Conservation (phyloP, 2,888 invertebrate species). For the Chrysina gloriosa region DNA sequence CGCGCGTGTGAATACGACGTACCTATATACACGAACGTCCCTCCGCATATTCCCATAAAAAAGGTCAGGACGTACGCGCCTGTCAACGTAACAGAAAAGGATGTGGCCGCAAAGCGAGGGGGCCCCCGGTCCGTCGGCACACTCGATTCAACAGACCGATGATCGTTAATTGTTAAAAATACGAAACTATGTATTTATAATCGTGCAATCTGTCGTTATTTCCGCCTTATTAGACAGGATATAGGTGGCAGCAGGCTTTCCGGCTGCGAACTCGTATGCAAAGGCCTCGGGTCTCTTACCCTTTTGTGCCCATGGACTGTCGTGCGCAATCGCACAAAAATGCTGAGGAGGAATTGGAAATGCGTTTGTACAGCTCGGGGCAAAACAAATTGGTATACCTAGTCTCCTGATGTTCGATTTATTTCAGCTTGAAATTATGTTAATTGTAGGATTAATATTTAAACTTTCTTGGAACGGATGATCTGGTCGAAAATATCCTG, state of each 20-base stretch:
- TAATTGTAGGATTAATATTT: no score
- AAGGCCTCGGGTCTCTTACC: constrained; percentile 29
- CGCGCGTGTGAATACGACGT: no score
- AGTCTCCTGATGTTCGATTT: no score
- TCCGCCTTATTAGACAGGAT: constrained; percentile 64
- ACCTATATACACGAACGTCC: not conserved
- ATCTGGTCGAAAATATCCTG: no score
- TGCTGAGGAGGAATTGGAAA: no score
- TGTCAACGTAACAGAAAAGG: constrained; percentile 37
- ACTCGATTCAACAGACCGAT: constrained; percentile 30
- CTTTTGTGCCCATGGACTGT: not conserved
- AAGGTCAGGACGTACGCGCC: constrained; percentile 20
- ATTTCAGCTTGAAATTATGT: no score
- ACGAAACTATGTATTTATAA: constrained; percentile 45
- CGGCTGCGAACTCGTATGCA: constrained; percentile 55
- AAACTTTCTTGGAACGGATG: no score
- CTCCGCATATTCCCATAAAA: constrained; percentile 28
- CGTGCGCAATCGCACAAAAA: no score
- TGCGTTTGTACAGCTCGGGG: no score
- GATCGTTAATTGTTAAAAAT: constrained; percentile 37
- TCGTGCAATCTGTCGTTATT: constrained; percentile 59
- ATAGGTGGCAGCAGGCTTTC: constrained; percentile 62
- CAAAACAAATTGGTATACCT: no score
- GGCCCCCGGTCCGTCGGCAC: not conserved
- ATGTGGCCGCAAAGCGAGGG: constrained; percentile 31